These are phyloP conservation scores for Menura novaehollandiae DNA, from an alignment of 2,113 vertebrate species.

Conservation along the genomic window DNA sequence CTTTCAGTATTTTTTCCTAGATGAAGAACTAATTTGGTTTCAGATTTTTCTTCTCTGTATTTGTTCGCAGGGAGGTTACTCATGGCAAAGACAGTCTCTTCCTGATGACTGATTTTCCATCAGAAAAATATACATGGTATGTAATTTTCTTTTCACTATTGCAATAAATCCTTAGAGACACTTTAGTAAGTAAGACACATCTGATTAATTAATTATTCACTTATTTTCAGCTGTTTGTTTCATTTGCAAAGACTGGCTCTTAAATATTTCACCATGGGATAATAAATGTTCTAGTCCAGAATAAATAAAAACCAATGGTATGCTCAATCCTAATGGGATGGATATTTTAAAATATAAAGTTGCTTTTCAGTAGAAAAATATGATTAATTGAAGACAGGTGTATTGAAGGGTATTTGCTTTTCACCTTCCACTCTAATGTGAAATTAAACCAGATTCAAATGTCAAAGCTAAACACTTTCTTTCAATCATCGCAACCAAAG, in stretches of 20 bases:
- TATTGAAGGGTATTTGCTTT: neutral
- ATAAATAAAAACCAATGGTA: neutral
- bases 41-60: neutral
- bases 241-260: neutral
- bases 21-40: neutral
- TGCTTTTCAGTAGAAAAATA: neutral
- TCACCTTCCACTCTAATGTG: neutral
- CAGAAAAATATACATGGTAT: neutral
- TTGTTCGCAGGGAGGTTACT: neutral
- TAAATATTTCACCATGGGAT: neutral
- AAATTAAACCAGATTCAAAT: neutral
- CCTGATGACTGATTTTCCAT: neutral
- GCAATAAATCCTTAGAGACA: neutral
- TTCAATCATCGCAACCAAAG: neutral
- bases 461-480: neutral
- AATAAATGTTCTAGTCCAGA: neutral
- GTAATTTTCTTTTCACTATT: neutral
- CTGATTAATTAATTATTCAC: slow-evolving; percentile 33
- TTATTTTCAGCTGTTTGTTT: slow-evolving; percentile 17
- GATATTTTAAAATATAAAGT: neutral
- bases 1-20: neutral
- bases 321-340: neutral
- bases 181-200: neutral
- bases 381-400: neutral
- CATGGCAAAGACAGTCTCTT: neutral